Evolutionary conservation across 2,888 invertebrate species (phyloP).

Genomic region (Agelastica alni): DNA sequence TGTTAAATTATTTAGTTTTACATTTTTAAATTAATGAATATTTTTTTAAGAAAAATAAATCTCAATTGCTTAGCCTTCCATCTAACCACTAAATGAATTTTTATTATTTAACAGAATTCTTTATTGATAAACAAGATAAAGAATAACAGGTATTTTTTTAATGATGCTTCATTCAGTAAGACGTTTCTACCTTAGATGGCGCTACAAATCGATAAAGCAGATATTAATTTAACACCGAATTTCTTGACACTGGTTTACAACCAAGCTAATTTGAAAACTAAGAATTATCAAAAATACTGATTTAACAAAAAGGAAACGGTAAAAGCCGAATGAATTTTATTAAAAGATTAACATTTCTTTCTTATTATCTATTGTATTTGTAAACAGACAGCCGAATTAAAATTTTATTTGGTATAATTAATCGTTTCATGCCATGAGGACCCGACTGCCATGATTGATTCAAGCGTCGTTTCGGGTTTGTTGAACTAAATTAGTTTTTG

Average conservation of each 20-base stretch:
- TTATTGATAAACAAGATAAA: no score
- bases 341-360: not conserved
- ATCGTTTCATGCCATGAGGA: constrained; percentile 18
- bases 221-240: not conserved
- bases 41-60: no score
- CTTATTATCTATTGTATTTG: not conserved
- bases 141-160: no score
- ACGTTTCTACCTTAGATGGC: constrained; percentile 1
- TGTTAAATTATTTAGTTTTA: no score
- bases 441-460: constrained; percentile 58
- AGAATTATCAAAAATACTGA: constrained; percentile 16
- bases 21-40: no score
- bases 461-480: constrained; percentile 53
- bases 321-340: not conserved
- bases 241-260: constrained; percentile 8
- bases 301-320: not conserved
- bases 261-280: constrained; percentile 11
- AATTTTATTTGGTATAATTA: constrained; percentile 15
- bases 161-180: no score
- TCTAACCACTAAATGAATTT: no score
- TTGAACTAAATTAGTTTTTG: constrained; percentile 47
- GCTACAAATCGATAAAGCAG: not conserved
- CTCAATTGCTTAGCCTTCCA: no score
- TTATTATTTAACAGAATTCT: no score
- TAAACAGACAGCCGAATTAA: not conserved